Evolutionary conservation across 2,888 invertebrate genomes (phyloP).

Genomic region (Electrophaes corylata): DNA sequence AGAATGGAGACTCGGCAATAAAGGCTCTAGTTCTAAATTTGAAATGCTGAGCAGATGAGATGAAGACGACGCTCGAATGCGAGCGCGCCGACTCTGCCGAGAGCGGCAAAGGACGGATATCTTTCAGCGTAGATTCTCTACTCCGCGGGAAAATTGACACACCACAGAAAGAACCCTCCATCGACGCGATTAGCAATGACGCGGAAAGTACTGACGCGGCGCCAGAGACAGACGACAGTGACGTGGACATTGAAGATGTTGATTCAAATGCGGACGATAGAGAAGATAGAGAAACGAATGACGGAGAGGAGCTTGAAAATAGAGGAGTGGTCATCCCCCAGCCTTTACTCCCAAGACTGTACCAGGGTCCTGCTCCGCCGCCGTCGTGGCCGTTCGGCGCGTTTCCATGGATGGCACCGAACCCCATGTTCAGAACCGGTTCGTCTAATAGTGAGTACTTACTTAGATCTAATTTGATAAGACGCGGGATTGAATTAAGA

Average conservation of each 20-base stretch:
- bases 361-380: slow-evolving; percentile 81
- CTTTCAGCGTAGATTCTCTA: slow-evolving; percentile 89
- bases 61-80: slow-evolving; percentile 82
- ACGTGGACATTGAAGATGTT: slow-evolving; percentile 79
- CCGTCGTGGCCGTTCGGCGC: slow-evolving; percentile 86
- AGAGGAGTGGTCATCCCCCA: slow-evolving; percentile 87
- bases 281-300: slow-evolving; percentile 72
- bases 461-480: slow-evolving; percentile 30
- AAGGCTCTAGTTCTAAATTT: slow-evolving; percentile 32
- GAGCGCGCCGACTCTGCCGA: slow-evolving; percentile 79
- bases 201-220: slow-evolving; percentile 70
- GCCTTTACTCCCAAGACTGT: slow-evolving; percentile 86
- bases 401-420: slow-evolving; percentile 87
- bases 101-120: slow-evolving; percentile 86
- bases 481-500: slow-evolving; percentile 23
- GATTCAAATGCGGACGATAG: slow-evolving; percentile 74
- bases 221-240: slow-evolving; percentile 73
- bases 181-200: slow-evolving; percentile 69
- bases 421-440: slow-evolving; percentile 84
- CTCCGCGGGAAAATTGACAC: slow-evolving; percentile 71
- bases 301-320: slow-evolving; percentile 75
- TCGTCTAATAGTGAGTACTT: slow-evolving; percentile 82
- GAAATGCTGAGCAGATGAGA: slow-evolving; percentile 78
- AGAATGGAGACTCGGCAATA: slow-evolving; percentile 40
- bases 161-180: slow-evolving; percentile 57